phyloP scores from a whole-genome alignment of 2,113 vertebrate genomes.

The Verasper variegatus region DNA sequence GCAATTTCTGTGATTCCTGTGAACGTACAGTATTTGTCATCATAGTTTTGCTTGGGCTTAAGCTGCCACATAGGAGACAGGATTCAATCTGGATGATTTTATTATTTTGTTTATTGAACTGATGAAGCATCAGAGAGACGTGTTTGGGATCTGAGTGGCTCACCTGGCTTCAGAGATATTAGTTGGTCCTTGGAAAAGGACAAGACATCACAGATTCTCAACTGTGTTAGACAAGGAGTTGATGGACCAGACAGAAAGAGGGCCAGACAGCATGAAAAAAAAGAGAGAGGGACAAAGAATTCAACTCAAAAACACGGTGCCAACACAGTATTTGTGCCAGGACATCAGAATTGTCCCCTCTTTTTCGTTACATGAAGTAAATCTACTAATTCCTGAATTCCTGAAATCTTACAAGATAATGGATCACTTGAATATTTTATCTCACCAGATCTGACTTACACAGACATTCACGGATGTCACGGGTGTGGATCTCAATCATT shows the following conservation, averaged over 20 bases:
- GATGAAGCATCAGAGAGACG: constrained; percentile 8
- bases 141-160: constrained; percentile 18
- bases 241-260: constrained; percentile 11
- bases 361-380: too few species aligned
- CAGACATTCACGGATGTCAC: not conserved
- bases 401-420: not conserved
- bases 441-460: too few species aligned
- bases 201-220: constrained; percentile 31
- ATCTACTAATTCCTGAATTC: too few species aligned
- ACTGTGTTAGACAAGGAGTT: constrained; percentile 28
- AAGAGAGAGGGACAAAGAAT: constrained; percentile 14
- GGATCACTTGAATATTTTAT: not conserved
- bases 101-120: constrained; percentile 41
- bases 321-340: not conserved
- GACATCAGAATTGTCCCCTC: too few species aligned
- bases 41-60: constrained; percentile 44
- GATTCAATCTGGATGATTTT: constrained; percentile 49
- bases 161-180: constrained; percentile 56
- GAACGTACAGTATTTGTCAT: constrained; percentile 50
- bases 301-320: constrained; percentile 25
- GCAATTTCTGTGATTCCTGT: constrained; percentile 61
- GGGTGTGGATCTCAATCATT: too few species aligned
- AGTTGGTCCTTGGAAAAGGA: not conserved
- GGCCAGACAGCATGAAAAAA: not conserved
- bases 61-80: constrained; percentile 53